Evolutionary conservation across 2,888 invertebrate species (phyloP).

Genomic region (Polymixis flavicincta): DNA sequence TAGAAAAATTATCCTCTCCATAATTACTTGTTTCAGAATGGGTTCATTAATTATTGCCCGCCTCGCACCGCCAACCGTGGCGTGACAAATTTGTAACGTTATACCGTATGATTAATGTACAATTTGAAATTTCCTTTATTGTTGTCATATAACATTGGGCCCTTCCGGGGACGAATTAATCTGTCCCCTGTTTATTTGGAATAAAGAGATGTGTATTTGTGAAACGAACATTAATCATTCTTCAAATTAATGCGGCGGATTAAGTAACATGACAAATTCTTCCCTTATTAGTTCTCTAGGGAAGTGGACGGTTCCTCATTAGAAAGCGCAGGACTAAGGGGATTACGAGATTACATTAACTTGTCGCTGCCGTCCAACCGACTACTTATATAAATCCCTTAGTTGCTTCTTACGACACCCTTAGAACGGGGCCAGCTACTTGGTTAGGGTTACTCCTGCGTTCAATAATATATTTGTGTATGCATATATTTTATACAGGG

Average conservation of each 20-base stretch:
- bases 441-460: constrained; percentile 8
- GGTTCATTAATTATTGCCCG: constrained; percentile 81
- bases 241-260: constrained; percentile 46
- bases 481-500: too few species aligned
- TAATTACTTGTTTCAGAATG: constrained; percentile 74
- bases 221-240: constrained; percentile 41
- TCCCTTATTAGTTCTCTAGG: constrained; percentile 33
- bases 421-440: constrained; percentile 19
- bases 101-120: constrained; percentile 77
- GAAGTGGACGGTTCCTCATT: constrained; percentile 47
- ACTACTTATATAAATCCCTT: constrained; percentile 58
- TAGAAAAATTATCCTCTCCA: constrained; percentile 65
- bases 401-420: constrained; percentile 49
- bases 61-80: constrained; percentile 72
- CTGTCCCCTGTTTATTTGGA: constrained; percentile 47
- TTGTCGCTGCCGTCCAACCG: constrained; percentile 36
- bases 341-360: constrained; percentile 56
- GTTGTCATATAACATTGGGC: constrained; percentile 71
- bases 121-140: constrained; percentile 80
- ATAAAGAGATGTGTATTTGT: constrained; percentile 52
- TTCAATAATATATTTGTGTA: constrained; percentile 1
- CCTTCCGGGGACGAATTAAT: constrained; percentile 64
- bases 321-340: constrained; percentile 38
- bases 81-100: constrained; percentile 81
- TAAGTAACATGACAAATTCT: constrained; percentile 38